Evolutionary conservation across 2,888 invertebrate species (phyloP), one percentile per base, ranked within the genome.

Genomic region (Mactromeris polynyma): DNA sequence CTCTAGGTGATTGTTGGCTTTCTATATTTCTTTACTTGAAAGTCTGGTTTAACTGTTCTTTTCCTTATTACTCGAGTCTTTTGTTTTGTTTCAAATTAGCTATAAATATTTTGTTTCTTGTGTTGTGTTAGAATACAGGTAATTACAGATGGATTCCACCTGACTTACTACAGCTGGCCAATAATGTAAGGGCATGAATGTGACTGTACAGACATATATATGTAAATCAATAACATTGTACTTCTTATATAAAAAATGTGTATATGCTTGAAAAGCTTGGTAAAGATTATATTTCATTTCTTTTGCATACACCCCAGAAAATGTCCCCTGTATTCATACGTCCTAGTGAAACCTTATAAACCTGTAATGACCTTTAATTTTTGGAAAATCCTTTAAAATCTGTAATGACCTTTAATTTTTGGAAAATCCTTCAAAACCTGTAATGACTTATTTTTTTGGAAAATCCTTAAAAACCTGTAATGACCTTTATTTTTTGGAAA

Each of bases 111-210:
- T 40, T 83, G 83, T 83, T 83, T 81, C 64, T 73, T 83, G 73
- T 89, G 73, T 86, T 85, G 84, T 86, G 81, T 88, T 83, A 91
- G 91, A 88, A 86, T 80, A 88, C 89, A 58, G 86, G 88, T 69
- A 88, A 91, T 81, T 88, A 81, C 81, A 88, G 88, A 38, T 91
- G 91, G 91, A 85, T 91, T 26, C 91, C 87, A 36, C 86, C 86
- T 77, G 91, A 91, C 31, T 69, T 91, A 40, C 42, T 79, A 69
- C 84, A 58, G n/a, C 86, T 83, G 78, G 85, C 85, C 36, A 84
- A n/a, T n/a, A 85, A 82, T 86, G 91, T 91, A 91, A 91, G 91
- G 82, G 40, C 26, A 87, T 42, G 77, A 42, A 36, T 73, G 73
- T 73, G 36, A 26, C 33, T 64, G 58, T 64, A n/a, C 58, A n/a